phyloP scores from a whole-genome alignment of 2,113 vertebrate genomes.

The Cynoglossus semilaevis region DNA sequence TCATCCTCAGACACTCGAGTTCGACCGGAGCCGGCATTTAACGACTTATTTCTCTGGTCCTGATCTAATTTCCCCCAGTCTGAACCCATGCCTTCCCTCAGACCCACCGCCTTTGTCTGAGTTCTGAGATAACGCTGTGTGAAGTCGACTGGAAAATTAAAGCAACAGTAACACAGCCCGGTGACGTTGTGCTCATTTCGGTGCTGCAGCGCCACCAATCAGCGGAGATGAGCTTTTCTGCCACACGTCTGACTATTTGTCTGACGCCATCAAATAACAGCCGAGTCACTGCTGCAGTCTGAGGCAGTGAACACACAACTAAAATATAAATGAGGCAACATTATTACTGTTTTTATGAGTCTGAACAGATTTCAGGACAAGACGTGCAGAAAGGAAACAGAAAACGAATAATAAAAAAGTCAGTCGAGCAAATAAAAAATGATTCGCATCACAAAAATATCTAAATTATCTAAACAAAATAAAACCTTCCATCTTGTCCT shows the following conservation, averaged over 20 bases:
- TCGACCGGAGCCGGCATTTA: conserved; percentile 24
- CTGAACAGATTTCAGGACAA: too few species aligned
- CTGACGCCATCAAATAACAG: conserved; percentile 8
- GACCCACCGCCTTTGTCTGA: conserved; percentile 7
- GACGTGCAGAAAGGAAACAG: too few species aligned
- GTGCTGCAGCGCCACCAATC: neutral
- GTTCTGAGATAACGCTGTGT: conserved; percentile 30
- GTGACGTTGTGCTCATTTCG: conserved; percentile 6
- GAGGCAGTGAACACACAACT: neutral
- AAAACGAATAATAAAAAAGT: too few species aligned
- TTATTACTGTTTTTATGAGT: neutral
- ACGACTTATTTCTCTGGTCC: conserved; percentile 39
- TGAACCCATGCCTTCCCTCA: neutral
- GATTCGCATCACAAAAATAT: too few species aligned
- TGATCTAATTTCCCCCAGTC: conserved; percentile 59
- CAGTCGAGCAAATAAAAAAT: too few species aligned
- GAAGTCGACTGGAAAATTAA: conserved; percentile 56
- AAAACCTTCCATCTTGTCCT: too few species aligned
- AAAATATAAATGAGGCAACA: neutral
- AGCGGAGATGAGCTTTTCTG: conserved; percentile 7
- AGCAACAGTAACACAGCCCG: conserved; percentile 5
- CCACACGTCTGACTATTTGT: neutral
- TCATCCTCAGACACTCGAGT: conserved; percentile 17
- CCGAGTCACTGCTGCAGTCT: conserved; percentile 39
- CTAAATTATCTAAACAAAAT: too few species aligned